Percentiles rank a stretch among this genome's conserved stretches.
Conservation (phyloP, 2,888 invertebrate species). For the Drosophila limbata region DNA sequence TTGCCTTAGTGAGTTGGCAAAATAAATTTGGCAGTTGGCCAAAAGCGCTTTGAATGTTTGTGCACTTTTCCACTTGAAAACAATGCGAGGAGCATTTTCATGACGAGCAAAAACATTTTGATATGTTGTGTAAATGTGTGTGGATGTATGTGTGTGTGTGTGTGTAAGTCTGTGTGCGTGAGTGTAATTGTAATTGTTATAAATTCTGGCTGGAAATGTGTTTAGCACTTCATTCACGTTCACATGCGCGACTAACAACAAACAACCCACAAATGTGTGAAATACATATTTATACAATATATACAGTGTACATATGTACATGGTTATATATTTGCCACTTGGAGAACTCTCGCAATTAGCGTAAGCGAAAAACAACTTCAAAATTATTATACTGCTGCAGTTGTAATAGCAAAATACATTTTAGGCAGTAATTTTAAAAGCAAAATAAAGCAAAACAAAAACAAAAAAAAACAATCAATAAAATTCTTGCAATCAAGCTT, state of each 20-base stretch:
- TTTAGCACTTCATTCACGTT: slow-evolving; percentile 49
- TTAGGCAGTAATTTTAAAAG: slow-evolving; percentile 6
- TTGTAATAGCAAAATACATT: slow-evolving; percentile 4
- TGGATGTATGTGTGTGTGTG: slow-evolving; percentile 7
- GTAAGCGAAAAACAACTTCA: slow-evolving; percentile 29
- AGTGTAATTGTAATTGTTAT: slow-evolving; percentile 50
- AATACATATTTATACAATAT: not conserved
- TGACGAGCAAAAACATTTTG: slow-evolving; percentile 41
- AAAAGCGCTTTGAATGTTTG: slow-evolving; percentile 62
- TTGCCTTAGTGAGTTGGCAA: slow-evolving; percentile 53
- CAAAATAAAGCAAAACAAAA: slow-evolving; percentile 4
- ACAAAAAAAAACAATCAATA: not conserved
- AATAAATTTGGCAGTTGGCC: slow-evolving; percentile 67
- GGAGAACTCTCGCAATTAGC: slow-evolving; percentile 34
- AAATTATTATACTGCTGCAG: slow-evolving; percentile 3
- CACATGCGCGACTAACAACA: slow-evolving; percentile 15
- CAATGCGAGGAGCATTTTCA: slow-evolving; percentile 41
- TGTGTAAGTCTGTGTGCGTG: slow-evolving; percentile 6
- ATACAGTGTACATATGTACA: not conserved
- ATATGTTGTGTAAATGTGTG: slow-evolving; percentile 25
- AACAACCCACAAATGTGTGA: slow-evolving; percentile 9
- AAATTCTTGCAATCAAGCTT: not conserved
- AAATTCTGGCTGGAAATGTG: slow-evolving; percentile 57
- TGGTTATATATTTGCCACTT: slow-evolving; percentile 15
- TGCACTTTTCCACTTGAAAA: slow-evolving; percentile 17